A percentile compares a stretch with the other conserved stretches of the same genome.
Evolutionary conservation across 2,797 vertebrate genomes (phyloP).

Genomic region (Fratercula arctica): DNA sequence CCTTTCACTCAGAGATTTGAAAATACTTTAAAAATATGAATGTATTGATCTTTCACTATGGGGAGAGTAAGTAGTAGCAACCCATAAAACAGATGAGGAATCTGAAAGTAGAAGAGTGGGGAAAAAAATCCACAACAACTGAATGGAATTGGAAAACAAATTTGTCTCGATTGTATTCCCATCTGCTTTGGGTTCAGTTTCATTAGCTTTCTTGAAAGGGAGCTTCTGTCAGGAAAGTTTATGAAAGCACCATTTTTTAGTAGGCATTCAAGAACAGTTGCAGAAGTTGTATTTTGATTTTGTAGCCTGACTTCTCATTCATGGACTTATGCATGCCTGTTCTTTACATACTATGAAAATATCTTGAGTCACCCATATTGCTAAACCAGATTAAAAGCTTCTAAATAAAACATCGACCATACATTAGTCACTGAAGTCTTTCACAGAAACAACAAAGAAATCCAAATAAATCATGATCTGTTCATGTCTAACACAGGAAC

Average conservation of each 20-base stretch:
- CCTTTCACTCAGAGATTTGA: constrained; percentile 55
- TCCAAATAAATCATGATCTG: background rate
- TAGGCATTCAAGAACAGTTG: background rate
- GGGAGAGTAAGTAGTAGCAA: constrained; percentile 16
- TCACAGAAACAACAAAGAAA: background rate
- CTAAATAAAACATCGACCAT: background rate
- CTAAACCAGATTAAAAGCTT: background rate
- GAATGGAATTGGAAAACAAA: constrained; percentile 49
- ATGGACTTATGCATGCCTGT: background rate
- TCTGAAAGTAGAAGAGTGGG: constrained; percentile 4
- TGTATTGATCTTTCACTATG: constrained; percentile 56
- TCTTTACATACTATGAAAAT: background rate
- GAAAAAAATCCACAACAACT: constrained; percentile 27
- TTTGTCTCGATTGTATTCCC: constrained; percentile 61
- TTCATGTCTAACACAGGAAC: background rate
- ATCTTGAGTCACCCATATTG: background rate
- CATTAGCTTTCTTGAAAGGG: constrained; percentile 38
- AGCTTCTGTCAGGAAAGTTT: constrained; percentile 18
- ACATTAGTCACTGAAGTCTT: background rate
- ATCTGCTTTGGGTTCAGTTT: constrained; percentile 53
- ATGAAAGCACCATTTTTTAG: background rate
- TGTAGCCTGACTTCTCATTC: background rate
- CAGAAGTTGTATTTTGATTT: background rate
- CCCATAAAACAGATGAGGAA: constrained; percentile 46
- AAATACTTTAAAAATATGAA: constrained; percentile 63